These are phyloP conservation scores for Drosophila aldrichi DNA, from an alignment of 2,888 invertebrate genomes.

Conservation along the genomic window DNA sequence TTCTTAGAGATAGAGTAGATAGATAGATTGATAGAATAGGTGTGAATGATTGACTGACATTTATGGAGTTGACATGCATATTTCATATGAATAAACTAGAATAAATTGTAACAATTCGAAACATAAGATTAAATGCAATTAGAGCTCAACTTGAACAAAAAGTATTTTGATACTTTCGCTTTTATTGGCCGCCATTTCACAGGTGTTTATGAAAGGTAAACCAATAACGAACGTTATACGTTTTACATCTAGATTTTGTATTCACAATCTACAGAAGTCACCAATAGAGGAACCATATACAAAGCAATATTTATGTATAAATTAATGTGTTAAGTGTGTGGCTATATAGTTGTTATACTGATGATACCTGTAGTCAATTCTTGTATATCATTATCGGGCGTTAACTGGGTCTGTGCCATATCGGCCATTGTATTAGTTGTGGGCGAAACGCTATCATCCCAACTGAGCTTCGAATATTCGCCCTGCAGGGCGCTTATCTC, in stretches of 20 bases:
- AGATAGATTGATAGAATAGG: slow-evolving; percentile 27
- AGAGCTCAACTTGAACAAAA: slow-evolving; percentile 84
- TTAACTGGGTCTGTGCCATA: slow-evolving; percentile 82
- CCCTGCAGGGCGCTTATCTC: slow-evolving; percentile 84
- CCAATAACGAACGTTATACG: slow-evolving; percentile 49
- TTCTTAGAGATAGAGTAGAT: slow-evolving; percentile 49
- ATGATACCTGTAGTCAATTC: slow-evolving; percentile 84
- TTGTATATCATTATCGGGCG: slow-evolving; percentile 85
- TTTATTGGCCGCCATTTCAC: slow-evolving; percentile 62
- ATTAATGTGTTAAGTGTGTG: slow-evolving; percentile 30
- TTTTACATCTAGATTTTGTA: slow-evolving; percentile 37
- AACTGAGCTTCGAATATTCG: slow-evolving; percentile 85
- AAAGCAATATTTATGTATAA: slow-evolving; percentile 49
- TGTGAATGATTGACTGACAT: slow-evolving; percentile 28
- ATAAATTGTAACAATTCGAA: slow-evolving; percentile 28
- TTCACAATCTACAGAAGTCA: slow-evolving; percentile 49
- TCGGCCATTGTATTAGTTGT: slow-evolving; percentile 84
- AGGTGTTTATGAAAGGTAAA: slow-evolving; percentile 52
- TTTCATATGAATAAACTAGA: slow-evolving; percentile 43
- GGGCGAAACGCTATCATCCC: slow-evolving; percentile 85
- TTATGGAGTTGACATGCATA: slow-evolving; percentile 61
- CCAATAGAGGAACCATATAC: slow-evolving; percentile 45
- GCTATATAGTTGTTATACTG: slow-evolving; percentile 21
- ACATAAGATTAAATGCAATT: slow-evolving; percentile 75
- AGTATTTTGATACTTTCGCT: slow-evolving; percentile 37